These are phyloP conservation scores for Hoplodrina ambigua DNA, from an alignment of 2,888 invertebrate species.

Conservation along the genomic window DNA sequence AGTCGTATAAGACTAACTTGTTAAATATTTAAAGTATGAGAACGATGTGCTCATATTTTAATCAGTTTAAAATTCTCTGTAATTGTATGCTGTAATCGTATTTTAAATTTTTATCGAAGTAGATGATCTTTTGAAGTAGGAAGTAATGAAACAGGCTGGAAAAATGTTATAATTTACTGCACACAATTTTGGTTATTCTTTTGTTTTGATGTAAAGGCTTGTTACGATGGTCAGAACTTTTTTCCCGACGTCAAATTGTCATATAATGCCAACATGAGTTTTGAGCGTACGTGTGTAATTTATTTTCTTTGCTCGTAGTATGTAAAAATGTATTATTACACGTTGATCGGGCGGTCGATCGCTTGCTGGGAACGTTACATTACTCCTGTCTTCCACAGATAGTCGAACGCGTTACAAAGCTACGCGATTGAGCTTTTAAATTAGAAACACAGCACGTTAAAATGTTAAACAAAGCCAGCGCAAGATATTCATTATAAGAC, in stretches of 20 bases:
- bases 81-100: conserved; percentile 43
- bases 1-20: conserved; percentile 32
- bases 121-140: conserved; percentile 48
- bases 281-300: conserved; percentile 67
- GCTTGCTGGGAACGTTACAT: conserved; percentile 71
- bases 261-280: conserved; percentile 64
- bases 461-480: background rate
- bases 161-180: conserved; percentile 36
- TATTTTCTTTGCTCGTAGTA: conserved; percentile 69
- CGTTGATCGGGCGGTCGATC: conserved; percentile 73
- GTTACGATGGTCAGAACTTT: conserved; percentile 46
- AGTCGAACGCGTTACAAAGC: conserved; percentile 30
- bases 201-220: conserved; percentile 41
- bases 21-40: conserved; percentile 38
- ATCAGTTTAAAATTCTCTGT: conserved; percentile 50
- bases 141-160: conserved; percentile 42
- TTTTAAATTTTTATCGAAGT: conserved; percentile 47
- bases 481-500: background rate
- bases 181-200: conserved; percentile 44
- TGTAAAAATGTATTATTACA: conserved; percentile 80
- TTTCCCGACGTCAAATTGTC: conserved; percentile 61
- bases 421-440: background rate
- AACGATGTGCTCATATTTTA: conserved; percentile 45
- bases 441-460: background rate
- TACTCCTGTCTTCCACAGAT: conserved; percentile 61